phyloP scores from a whole-genome alignment of 2,888 invertebrate genomes.

The Pegoplata infirma region DNA sequence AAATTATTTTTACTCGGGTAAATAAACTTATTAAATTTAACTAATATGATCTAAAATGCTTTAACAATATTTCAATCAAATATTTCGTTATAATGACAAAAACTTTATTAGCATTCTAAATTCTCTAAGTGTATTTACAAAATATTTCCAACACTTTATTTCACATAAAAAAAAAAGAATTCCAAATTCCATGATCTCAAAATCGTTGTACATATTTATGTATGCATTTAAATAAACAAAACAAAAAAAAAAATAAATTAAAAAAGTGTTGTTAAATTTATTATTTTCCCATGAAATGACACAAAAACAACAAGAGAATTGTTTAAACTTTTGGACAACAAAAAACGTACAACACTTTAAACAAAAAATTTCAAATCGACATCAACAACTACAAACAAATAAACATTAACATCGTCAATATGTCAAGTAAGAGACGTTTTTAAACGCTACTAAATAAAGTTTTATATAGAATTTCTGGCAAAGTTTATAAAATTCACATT shows the following conservation, averaged over 20 bases:
- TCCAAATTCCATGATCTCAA: slow-evolving; percentile 22
- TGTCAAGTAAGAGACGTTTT: background rate
- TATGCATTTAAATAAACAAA: slow-evolving; percentile 32
- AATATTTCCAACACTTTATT: slow-evolving; percentile 6
- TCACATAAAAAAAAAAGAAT: too few relatives aligned
- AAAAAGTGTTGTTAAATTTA: slow-evolving; percentile 39
- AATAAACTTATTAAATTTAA: too few relatives aligned
- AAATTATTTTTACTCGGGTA: too few relatives aligned
- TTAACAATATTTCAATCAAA: too few relatives aligned
- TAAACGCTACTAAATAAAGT: slow-evolving; percentile 7
- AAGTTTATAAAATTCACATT: background rate
- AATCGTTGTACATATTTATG: background rate
- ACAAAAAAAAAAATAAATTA: background rate
- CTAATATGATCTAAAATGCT: too few relatives aligned
- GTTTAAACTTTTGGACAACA: slow-evolving; percentile 1
- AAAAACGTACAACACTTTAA: background rate
- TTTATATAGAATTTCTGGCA: slow-evolving; percentile 1
- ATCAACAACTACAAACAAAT: slow-evolving; percentile 2
- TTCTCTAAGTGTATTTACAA: background rate
- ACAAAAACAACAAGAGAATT: slow-evolving; percentile 22
- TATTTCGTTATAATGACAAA: too few relatives aligned
- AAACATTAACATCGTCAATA: slow-evolving; percentile 16
- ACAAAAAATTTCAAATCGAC: background rate
- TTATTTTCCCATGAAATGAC: slow-evolving; percentile 44
- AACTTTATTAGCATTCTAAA: too few relatives aligned